Percentiles rank a stretch among this genome's conserved stretches.
Evolutionary conservation across 1,140 invertebrate genomes (phyloP).

Genomic region (Sarcophaga peregrina): DNA sequence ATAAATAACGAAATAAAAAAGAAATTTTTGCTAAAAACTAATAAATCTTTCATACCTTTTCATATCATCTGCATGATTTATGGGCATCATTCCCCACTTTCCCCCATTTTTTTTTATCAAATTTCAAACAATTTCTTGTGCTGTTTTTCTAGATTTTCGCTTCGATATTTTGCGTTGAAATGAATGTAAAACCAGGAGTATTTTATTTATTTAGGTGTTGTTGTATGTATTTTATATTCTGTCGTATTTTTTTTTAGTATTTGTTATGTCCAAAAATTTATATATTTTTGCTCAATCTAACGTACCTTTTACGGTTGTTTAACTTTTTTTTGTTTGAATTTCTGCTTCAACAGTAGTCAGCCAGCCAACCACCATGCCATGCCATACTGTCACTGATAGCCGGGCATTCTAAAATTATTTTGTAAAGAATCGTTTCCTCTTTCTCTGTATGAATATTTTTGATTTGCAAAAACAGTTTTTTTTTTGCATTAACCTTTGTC

Average conservation of each 20-base stretch:
- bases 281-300: slow-evolving; percentile 33
- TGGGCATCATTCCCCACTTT: slow-evolving; percentile 50
- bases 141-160: not conserved
- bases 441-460: slow-evolving; percentile 2
- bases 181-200: too few species aligned
- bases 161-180: not conserved
- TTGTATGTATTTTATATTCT: not conserved
- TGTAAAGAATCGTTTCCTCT: too few species aligned
- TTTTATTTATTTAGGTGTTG: slow-evolving; percentile 5
- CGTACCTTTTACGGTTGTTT: slow-evolving; percentile 32
- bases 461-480: slow-evolving; percentile 18
- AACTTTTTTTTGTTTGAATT: slow-evolving; percentile 39
- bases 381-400: too few species aligned
- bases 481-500: not conserved
- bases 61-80: slow-evolving; percentile 65
- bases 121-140: too few species aligned
- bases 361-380: not conserved
- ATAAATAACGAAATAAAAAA: not conserved
- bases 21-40: slow-evolving; percentile 28
- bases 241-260: not conserved
- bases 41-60: slow-evolving; percentile 66
- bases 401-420: too few species aligned
- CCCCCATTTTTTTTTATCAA: slow-evolving; percentile 53
- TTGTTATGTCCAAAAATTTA: not conserved
- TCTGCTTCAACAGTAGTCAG: not conserved